Base-by-base conservation (phyloP, 2,113 vertebrate genomes). In the Gasterosteus aculeatus region DNA sequence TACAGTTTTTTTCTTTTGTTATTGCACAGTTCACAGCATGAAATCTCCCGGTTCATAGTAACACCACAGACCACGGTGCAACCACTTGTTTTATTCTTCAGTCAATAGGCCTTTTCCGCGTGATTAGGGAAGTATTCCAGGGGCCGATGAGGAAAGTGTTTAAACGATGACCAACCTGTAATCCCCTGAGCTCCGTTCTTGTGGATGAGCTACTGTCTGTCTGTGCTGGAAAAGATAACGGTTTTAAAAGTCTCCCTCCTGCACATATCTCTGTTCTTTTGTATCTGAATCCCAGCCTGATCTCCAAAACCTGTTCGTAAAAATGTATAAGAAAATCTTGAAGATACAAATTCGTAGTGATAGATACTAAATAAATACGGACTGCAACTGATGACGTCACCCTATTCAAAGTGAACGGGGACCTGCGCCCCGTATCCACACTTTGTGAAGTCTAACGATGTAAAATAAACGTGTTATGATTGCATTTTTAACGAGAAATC, bases 1-100 rank as follows among this genome's bases (percentile, higher is more conserved):
- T 41, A 51, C 29, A 54, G 44, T 39, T 41, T 80, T 35, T 82
- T 77, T 80, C n/a, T 69, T 77, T 29, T 80, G 33, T 72, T 64
- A 62, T 42, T 56, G 56, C 10, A 19, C 64, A 78, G 81, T 33
- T 60, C 63, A 66, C 33, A 58, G 57, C 69, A 56, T 58, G 76
- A 47, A 19, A 3, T 18, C 19, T 51, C 49, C 10, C 16, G 33
- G 10, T 10, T 19, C 31, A 38, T 41, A 53, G 61, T 72, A 35
- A 51, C 26, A 8, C 7, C 19, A 38, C 35, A 54, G 29, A 69
- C 31, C 41, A 59, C 33, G 33, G 33, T 33, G 33, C 33, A 5
- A 33, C 33, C 33, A 5, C 5, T 33, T 33, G 33, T 33, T 33
- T 33, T 33, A 33, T 33, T 33, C 3, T 5, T 33, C 33, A 33